phyloP scores from a whole-genome alignment of 2,797 vertebrate species.

The Alosa sapidissima region DNA sequence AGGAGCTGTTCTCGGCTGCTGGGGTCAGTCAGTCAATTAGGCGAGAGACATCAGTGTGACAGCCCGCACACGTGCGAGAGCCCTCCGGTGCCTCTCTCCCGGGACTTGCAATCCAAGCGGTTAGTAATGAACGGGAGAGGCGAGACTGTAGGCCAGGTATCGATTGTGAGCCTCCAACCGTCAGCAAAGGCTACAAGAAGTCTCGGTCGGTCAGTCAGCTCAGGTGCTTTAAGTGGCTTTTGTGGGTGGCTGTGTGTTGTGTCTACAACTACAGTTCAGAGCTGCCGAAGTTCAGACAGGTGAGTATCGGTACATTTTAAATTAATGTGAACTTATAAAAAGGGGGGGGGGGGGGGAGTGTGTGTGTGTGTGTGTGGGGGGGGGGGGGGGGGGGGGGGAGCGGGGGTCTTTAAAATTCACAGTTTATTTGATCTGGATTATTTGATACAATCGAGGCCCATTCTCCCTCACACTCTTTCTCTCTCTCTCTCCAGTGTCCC shows the following conservation, averaged over 20 bases:
- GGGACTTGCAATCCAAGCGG: constrained; percentile 43
- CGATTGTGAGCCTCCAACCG: not conserved
- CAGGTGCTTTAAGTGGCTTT: constrained; percentile 3
- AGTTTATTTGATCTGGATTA: not conserved
- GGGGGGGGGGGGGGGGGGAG: no score
- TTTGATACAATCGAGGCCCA: not conserved
- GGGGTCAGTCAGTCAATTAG: constrained; percentile 66
- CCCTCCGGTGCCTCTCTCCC: constrained; percentile 10
- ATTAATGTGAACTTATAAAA: not conserved
- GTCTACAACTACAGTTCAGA: not conserved
- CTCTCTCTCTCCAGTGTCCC: not conserved
- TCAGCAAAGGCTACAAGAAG: not conserved
- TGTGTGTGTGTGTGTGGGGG: no score
- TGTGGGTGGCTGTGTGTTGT: not conserved
- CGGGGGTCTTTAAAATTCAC: not conserved
- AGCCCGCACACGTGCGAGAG: constrained; percentile 43
- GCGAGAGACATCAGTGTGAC: constrained; percentile 54
- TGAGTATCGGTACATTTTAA: not conserved
- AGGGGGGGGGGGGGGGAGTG: no score
- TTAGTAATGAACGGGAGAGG: constrained; percentile 24
- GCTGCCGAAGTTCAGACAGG: not conserved
- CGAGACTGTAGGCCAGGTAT: constrained; percentile 17
- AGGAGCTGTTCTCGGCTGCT: constrained; percentile 59
- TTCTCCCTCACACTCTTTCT: not conserved
- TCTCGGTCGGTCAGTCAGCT: not conserved